Conservation (phyloP, 1,140 invertebrate genomes). For the Cecropterus lyciades region DNA sequence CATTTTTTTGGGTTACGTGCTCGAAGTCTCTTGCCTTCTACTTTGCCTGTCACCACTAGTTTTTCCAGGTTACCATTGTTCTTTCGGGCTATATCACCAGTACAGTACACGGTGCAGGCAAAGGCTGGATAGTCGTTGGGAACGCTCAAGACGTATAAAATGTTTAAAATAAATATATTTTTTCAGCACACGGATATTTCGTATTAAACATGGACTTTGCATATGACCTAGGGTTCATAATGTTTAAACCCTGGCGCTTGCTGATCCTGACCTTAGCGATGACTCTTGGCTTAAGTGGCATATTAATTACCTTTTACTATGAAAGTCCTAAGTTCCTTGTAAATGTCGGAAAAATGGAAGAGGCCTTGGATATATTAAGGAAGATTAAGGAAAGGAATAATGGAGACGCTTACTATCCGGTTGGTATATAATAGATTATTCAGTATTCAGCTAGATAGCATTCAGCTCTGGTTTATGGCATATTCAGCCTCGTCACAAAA, state of each 20-base stretch:
- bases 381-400: constrained; percentile 77
- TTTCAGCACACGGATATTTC: constrained; percentile 34
- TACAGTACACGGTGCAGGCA: too few species aligned
- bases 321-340: constrained; percentile 89
- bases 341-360: constrained; percentile 75
- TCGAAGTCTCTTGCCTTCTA: too few species aligned
- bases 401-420: constrained; percentile 60
- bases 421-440: constrained; percentile 45
- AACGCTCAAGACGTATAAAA: too few species aligned
- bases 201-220: constrained; percentile 27
- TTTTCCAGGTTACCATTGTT: too few species aligned
- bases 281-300: constrained; percentile 84
- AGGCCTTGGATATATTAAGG: constrained; percentile 81
- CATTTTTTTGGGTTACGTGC: too few species aligned
- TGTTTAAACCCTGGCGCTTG: constrained; percentile 54
- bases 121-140: too few species aligned
- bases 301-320: constrained; percentile 84
- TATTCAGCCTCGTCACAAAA: too few species aligned
- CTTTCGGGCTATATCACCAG: too few species aligned
- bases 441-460: too few species aligned
- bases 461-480: too few species aligned
- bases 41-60: too few species aligned
- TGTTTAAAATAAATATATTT: background rate
- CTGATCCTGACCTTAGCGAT: constrained; percentile 86
- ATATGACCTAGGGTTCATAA: constrained; percentile 25